A percentile compares a stretch with the other conserved stretches of the same genome.
Conservation (phyloP, 2,888 invertebrate species). For the Pseudococcus jackbeardsleyi region DNA sequence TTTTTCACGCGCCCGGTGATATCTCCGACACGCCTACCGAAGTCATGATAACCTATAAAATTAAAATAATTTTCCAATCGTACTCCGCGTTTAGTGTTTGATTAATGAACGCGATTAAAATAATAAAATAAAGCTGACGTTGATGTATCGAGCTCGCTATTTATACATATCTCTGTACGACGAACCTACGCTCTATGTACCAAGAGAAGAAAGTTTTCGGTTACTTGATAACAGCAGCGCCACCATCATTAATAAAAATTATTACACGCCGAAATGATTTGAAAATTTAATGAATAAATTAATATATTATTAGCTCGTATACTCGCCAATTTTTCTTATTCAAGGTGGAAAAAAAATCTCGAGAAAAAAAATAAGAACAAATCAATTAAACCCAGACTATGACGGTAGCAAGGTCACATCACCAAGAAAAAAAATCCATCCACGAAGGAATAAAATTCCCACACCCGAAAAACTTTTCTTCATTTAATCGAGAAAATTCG, state of each 20-base stretch:
- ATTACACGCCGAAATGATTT: constrained; percentile 35
- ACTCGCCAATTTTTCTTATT: background rate
- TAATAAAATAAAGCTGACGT: constrained; percentile 42
- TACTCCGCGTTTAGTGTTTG: background rate
- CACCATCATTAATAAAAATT: constrained; percentile 37
- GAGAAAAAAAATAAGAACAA: too few species aligned
- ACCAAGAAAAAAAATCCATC: background rate
- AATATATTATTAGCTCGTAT: constrained; percentile 1
- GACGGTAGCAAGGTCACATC: background rate
- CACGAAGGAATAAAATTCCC: background rate
- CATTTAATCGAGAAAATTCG: background rate
- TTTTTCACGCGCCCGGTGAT: background rate
- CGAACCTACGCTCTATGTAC: background rate
- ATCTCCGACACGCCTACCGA: background rate
- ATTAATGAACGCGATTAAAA: constrained; percentile 45
- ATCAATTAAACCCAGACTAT: too few species aligned
- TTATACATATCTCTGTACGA: background rate
- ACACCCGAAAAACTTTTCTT: background rate
- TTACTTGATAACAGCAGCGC: constrained; percentile 27
- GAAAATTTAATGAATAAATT: constrained; percentile 46
- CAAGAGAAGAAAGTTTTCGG: constrained; percentile 13
- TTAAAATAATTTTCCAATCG: constrained; percentile 20
- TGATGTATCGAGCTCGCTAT: constrained; percentile 4
- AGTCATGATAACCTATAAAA: constrained; percentile 7
- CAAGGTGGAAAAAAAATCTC: too few species aligned